These are phyloP conservation scores for Amiota communis DNA, from an alignment of 2,888 invertebrate species.

Conservation along the genomic window DNA sequence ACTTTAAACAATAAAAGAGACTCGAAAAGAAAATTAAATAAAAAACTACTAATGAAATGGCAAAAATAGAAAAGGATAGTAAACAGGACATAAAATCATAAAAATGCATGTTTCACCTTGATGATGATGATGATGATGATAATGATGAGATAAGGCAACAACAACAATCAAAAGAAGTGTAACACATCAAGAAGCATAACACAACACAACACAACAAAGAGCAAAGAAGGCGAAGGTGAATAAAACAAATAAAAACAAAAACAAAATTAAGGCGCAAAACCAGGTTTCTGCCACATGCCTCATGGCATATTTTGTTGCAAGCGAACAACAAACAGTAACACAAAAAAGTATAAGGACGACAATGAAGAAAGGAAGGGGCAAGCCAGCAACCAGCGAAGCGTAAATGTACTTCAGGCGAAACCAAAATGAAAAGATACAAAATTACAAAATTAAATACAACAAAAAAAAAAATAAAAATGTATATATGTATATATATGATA, in stretches of 20 bases:
- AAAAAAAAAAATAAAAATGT: too few relatives aligned
- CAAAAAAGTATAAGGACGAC: background rate
- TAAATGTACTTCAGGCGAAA: too few relatives aligned
- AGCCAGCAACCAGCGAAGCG: background rate
- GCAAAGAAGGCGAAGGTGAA: background rate
- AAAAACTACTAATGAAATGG: background rate
- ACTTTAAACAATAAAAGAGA: background rate
- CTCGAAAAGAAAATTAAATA: conserved; percentile 2
- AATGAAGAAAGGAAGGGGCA: background rate
- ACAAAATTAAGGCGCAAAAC: background rate
- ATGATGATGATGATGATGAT: too few relatives aligned
- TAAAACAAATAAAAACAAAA: background rate
- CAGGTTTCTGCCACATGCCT: background rate
- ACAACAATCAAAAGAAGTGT: background rate
- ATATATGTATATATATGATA: too few relatives aligned
- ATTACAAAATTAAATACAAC: too few relatives aligned
- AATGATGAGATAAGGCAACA: too few relatives aligned
- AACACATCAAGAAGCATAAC: background rate
- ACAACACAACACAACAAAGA: background rate
- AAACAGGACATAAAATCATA: background rate
- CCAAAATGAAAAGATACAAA: too few relatives aligned
- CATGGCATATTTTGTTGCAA: background rate
- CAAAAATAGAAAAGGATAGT: background rate
- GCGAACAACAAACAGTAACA: background rate
- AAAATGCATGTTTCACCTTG: conserved; percentile 15